Conservation (phyloP, 2,113 vertebrate species). For the Micronycteris hirsuta region DNA sequence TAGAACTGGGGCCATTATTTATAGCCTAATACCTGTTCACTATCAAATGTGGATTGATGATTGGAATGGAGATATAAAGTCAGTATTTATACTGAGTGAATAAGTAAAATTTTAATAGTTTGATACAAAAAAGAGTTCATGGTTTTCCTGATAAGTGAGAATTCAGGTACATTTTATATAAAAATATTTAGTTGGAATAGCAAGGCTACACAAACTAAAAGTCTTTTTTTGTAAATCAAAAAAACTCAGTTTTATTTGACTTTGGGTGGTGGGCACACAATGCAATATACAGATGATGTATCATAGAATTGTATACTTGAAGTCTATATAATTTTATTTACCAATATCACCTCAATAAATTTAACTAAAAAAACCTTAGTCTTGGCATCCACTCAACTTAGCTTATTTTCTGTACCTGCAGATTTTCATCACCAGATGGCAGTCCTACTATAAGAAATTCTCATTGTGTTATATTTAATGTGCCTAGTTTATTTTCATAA, state of each 20-base stretch:
- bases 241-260: neutral
- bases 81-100: neutral
- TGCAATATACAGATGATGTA: neutral
- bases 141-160: neutral
- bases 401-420: neutral
- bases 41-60: neutral
- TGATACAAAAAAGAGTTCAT: neutral
- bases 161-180: neutral
- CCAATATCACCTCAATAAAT: neutral
- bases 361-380: neutral
- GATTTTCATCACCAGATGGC: slow-evolving; percentile 42
- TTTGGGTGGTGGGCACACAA: neutral
- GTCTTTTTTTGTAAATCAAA: neutral
- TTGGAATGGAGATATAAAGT: neutral
- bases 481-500: slow-evolving; percentile 14
- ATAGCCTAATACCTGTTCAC: neutral
- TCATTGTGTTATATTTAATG: slow-evolving; percentile 10
- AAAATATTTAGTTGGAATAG: neutral
- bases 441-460: neutral
- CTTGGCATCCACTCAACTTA: neutral
- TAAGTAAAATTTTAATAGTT: slow-evolving; percentile 21
- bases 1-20: neutral
- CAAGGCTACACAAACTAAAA: neutral
- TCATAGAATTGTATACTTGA: neutral
- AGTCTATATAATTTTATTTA: neutral